These are phyloP conservation scores for Zoanthus sociatus DNA, from an alignment of 92 coral and sea anemone genomes.

Conservation along the genomic window DNA sequence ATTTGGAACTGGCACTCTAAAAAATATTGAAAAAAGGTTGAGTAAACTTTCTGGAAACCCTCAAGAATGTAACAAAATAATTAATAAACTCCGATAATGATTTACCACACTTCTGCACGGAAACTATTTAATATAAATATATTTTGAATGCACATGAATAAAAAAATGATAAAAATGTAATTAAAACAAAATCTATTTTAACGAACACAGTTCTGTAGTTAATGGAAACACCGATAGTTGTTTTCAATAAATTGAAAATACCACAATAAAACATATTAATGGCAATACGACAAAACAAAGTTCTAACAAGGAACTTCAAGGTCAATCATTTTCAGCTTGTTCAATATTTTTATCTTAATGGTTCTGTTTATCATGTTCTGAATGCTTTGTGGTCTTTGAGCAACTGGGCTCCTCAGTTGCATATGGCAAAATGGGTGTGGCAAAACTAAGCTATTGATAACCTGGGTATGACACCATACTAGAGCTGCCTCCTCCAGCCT, in stretches of 20 bases:
- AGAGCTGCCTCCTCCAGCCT: conserved; percentile 43
- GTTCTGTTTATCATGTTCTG: neutral
- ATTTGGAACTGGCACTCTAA: conserved; percentile 40
- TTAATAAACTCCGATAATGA: neutral
- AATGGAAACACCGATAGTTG: neutral
- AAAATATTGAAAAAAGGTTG: conserved; percentile 63
- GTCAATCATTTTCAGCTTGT: neutral
- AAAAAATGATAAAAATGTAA: neutral
- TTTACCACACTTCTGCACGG: neutral
- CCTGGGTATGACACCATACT: conserved; percentile 87
- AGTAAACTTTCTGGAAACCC: conserved; percentile 40
- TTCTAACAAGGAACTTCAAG: too few relatives aligned
- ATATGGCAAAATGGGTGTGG: neutral
- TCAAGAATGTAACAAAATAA: conserved; percentile 16
- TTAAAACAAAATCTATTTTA: neutral
- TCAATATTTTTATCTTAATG: neutral
- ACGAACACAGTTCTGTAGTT: neutral
- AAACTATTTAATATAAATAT: conserved; percentile 17
- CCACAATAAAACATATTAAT: too few relatives aligned
- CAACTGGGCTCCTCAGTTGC: neutral
- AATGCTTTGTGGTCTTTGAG: neutral
- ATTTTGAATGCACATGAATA: neutral
- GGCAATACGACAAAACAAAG: too few relatives aligned
- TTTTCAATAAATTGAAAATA: neutral
- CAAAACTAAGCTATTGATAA: conserved; percentile 58